phyloP scores from a whole-genome alignment of 2,797 vertebrate species.

The Threskiornis aethiopicus region DNA sequence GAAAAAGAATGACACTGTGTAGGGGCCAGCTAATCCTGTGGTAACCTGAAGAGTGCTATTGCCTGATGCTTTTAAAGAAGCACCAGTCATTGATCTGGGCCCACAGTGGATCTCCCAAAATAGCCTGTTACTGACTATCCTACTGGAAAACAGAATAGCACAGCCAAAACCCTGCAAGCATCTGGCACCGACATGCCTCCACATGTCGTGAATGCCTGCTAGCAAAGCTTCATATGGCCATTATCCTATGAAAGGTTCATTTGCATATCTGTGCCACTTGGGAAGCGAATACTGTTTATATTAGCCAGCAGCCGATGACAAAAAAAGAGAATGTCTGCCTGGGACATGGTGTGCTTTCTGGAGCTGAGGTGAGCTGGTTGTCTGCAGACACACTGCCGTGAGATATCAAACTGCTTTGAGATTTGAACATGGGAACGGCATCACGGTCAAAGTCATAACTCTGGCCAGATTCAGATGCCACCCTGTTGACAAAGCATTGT shows the following conservation, averaged over 20 bases:
- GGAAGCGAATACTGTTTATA: conserved; percentile 27
- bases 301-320: conserved; percentile 21
- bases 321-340: not conserved
- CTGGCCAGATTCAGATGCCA: not conserved
- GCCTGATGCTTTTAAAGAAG: not conserved
- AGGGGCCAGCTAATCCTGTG: not conserved
- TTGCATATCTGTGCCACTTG: conserved; percentile 54
- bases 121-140: conserved; percentile 43
- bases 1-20: not conserved
- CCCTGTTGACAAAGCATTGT: not conserved
- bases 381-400: not conserved
- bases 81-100: not conserved
- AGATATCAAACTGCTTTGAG: not conserved
- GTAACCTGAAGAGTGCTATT: not conserved
- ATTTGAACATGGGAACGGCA: fast-evolving
- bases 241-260: conserved; percentile 46
- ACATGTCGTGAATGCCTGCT: conserved; percentile 23
- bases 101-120: not conserved
- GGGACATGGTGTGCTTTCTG: conserved; percentile 8
- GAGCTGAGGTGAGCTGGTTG: not conserved
- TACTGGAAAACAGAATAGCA: conserved; percentile 20
- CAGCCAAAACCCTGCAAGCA: conserved; percentile 55
- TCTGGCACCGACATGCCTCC: conserved; percentile 37
- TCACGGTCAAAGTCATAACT: not conserved
- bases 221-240: conserved; percentile 41